Evolutionary conservation across 2,888 invertebrate genomes (phyloP).

Genomic region (Eupithecia inturbata): DNA sequence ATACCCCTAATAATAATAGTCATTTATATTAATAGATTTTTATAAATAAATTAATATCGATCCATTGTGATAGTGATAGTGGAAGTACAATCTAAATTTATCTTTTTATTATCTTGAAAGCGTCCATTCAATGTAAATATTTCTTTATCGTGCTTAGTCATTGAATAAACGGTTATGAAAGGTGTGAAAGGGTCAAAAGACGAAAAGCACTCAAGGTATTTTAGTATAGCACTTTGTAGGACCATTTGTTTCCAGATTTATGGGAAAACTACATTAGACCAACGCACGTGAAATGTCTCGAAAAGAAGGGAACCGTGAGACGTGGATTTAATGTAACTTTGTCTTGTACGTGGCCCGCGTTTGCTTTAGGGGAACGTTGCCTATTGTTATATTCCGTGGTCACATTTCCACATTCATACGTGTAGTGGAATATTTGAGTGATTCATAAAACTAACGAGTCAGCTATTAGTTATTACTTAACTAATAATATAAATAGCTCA

Average conservation of each 20-base stretch:
- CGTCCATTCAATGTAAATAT: background rate
- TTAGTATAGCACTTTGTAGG: background rate
- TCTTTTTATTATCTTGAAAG: background rate
- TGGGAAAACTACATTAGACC: background rate
- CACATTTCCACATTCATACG: background rate
- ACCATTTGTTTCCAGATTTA: background rate
- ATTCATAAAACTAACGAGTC: too few relatives aligned
- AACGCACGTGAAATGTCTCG: background rate
- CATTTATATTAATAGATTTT: too few relatives aligned
- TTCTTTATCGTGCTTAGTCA: constrained; percentile 3
- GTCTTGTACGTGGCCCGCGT: background rate
- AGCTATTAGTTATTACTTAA: too few relatives aligned
- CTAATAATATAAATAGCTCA: too few relatives aligned
- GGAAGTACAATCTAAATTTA: too few relatives aligned
- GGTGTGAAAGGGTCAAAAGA: background rate
- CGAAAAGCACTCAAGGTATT: background rate
- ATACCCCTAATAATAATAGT: too few relatives aligned
- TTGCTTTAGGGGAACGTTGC: background rate
- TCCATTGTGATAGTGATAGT: too few relatives aligned
- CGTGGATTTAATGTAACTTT: background rate
- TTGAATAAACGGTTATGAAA: background rate
- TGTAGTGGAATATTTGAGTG: background rate
- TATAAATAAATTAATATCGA: too few relatives aligned
- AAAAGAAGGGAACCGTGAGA: background rate
- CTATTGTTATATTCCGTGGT: background rate